phyloP scores from a whole-genome alignment of 2,888 invertebrate species.

The Habroteleia sp. region DNA sequence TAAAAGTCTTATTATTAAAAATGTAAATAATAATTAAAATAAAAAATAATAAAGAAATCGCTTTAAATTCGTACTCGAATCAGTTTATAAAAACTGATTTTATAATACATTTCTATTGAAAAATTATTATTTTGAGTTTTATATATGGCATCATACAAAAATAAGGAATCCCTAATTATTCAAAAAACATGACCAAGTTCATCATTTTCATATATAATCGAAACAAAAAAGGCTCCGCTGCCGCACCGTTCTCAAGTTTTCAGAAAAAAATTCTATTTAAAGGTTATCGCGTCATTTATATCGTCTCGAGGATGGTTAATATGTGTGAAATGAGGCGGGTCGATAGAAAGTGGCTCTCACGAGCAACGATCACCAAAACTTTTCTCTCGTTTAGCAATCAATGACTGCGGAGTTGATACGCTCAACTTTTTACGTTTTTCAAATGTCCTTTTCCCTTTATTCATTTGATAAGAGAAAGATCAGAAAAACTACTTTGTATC shows the following conservation, averaged over 20 bases:
- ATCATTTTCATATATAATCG: conserved; percentile 15
- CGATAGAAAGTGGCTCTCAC: conserved; percentile 46
- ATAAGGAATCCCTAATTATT: too few relatives aligned
- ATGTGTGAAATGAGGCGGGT: conserved; percentile 50
- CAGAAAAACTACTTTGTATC: too few relatives aligned
- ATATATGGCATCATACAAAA: too few relatives aligned
- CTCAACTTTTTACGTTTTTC: conserved; percentile 20
- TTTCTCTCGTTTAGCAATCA: conserved; percentile 33
- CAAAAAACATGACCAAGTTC: conserved; percentile 17
- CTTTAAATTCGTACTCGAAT: too few relatives aligned
- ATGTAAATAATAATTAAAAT: too few relatives aligned
- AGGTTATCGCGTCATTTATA: conserved; percentile 54
- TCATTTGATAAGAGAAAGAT: too few relatives aligned
- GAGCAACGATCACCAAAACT: conserved; percentile 27
- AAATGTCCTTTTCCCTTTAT: conserved; percentile 1
- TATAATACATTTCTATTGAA: too few relatives aligned
- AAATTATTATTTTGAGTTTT: too few relatives aligned
- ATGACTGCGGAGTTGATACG: conserved; percentile 15
- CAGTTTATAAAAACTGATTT: too few relatives aligned
- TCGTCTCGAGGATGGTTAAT: conserved; percentile 50
- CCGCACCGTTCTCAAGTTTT: conserved; percentile 29
- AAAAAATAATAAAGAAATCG: too few relatives aligned
- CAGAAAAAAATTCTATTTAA: conserved; percentile 48
- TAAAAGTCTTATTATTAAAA: too few relatives aligned
- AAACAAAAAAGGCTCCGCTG: conserved; percentile 26